phyloP scores from a whole-genome alignment of 1,140 invertebrate species.

The Drosophila bifasciata region DNA sequence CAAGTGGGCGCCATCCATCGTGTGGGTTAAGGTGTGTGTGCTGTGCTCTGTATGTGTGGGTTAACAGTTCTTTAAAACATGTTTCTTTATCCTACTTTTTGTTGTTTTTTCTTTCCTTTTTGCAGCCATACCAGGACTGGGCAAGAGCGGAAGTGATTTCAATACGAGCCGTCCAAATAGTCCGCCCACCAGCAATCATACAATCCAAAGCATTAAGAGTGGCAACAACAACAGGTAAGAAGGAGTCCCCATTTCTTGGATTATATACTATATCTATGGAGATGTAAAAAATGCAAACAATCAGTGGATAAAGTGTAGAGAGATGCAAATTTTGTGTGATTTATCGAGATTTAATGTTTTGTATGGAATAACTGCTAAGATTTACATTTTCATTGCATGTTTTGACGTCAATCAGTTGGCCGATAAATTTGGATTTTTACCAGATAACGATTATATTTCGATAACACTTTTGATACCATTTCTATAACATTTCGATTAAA shows the following conservation, averaged over 20 bases:
- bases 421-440: no score
- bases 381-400: no score
- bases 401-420: no score
- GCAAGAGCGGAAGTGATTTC: conserved; percentile 79
- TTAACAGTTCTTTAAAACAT: conserved; percentile 38
- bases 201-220: conserved; percentile 79
- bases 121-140: conserved; percentile 79
- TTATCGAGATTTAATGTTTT: no score
- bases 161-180: conserved; percentile 80
- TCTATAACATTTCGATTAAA: no score
- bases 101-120: not conserved
- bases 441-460: no score
- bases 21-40: conserved; percentile 22
- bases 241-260: not conserved
- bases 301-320: no score
- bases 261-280: no score
- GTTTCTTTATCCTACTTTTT: conserved; percentile 3
- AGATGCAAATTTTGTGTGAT: no score
- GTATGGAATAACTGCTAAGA: no score
- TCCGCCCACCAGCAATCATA: conserved; percentile 81
- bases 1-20: conserved; percentile 57
- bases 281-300: no score
- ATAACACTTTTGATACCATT: no score
- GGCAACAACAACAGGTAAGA: conserved; percentile 81
- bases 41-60: not conserved